Conservation (phyloP, 2,113 vertebrate species). For the Larimichthys crocea region DNA sequence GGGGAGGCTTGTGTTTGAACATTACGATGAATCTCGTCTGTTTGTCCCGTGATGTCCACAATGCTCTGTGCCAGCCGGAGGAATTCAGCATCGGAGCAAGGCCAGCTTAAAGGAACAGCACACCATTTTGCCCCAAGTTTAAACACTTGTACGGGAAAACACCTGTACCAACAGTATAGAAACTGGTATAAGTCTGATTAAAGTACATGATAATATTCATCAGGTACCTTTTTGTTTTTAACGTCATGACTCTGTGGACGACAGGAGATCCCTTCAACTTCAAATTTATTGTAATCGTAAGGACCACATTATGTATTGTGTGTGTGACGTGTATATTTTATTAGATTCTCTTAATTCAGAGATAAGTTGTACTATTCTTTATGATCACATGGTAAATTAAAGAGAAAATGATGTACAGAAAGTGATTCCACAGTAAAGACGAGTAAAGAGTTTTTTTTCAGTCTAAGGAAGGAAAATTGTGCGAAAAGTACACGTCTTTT, state of each 20-base stretch:
- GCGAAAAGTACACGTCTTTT: slow-evolving; percentile 46
- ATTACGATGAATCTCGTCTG: slow-evolving; percentile 6
- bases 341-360: slow-evolving; percentile 1
- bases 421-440: slow-evolving; percentile 4
- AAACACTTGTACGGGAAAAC: not conserved
- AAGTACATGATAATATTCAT: not conserved
- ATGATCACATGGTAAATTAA: not conserved
- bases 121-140: not conserved
- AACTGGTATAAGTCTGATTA: not conserved
- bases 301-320: slow-evolving; percentile 26
- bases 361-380: not conserved
- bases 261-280: not conserved
- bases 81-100: not conserved
- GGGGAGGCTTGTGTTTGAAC: not conserved
- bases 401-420: slow-evolving; percentile 14
- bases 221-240: not conserved
- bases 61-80: not conserved
- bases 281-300: slow-evolving; percentile 48
- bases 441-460: not conserved
- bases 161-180: not conserved
- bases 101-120: not conserved
- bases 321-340: slow-evolving; percentile 14
- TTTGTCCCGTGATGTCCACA: not conserved
- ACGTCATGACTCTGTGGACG: not conserved
- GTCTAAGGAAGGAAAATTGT: not conserved